phyloP scores from a whole-genome alignment of 2,888 invertebrate genomes.

The Alentia gelatinosa region DNA sequence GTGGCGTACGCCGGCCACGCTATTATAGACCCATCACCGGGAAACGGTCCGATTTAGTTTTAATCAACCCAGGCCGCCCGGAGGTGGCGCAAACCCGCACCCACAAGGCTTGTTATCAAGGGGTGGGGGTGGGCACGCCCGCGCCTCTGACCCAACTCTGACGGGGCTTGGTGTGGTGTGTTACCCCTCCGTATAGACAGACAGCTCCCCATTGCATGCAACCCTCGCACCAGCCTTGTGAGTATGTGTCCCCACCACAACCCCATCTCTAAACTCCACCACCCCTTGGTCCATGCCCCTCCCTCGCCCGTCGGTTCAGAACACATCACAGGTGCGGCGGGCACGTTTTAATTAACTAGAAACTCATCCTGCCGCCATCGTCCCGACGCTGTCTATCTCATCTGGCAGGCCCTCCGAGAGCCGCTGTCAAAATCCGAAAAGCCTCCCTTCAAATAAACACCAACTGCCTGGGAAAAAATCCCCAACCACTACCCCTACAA shows the following conservation, averaged over 20 bases:
- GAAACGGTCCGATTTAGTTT: conserved; percentile 17
- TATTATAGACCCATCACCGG: conserved; percentile 33
- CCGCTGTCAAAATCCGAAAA: conserved; percentile 23
- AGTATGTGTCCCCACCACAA: neutral
- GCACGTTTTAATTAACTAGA: conserved; percentile 37
- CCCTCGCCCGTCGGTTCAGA: neutral
- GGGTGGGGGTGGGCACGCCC: neutral
- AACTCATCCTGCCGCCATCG: neutral
- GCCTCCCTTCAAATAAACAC: conserved; percentile 3
- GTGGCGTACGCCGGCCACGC: neutral
- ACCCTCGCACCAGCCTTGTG: neutral
- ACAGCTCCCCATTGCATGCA: neutral
- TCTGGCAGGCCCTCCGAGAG: conserved; percentile 17
- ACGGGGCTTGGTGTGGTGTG: neutral
- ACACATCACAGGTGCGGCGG: conserved; percentile 35
- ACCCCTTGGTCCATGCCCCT: neutral
- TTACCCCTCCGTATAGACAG: neutral
- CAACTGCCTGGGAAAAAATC: conserved; percentile 29
- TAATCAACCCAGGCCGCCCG: neutral
- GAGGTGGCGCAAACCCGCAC: neutral
- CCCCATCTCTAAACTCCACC: neutral
- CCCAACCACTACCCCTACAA: neutral
- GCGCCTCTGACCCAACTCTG: neutral
- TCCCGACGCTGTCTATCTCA: neutral
- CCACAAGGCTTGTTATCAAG: conserved; percentile 1